Conservation (phyloP, 1,140 invertebrate species). For the Papilio aristodemus region DNA sequence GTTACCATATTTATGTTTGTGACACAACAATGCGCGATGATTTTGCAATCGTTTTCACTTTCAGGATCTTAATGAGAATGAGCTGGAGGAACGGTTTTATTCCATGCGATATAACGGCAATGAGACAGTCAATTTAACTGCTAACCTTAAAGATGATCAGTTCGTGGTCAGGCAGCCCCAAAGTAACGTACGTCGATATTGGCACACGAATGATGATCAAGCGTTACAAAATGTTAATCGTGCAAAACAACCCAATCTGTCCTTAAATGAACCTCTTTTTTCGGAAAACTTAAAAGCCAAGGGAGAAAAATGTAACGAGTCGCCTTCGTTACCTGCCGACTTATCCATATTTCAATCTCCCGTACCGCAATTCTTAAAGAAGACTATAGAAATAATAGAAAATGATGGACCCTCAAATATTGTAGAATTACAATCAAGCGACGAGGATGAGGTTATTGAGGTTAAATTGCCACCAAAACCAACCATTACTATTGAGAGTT, state of each 20-base stretch:
- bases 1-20: conserved; percentile 71
- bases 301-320: conserved; percentile 44
- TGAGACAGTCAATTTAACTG: conserved; percentile 52
- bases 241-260: conserved; percentile 42
- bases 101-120: conserved; percentile 74
- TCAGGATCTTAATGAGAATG: conserved; percentile 75
- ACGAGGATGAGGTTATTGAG: conserved; percentile 78
- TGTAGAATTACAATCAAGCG: conserved; percentile 63
- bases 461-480: conserved; percentile 69
- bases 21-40: conserved; percentile 63
- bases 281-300: conserved; percentile 45
- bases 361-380: conserved; percentile 57
- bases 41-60: conserved; percentile 60
- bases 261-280: conserved; percentile 37
- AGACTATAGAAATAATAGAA: conserved; percentile 65
- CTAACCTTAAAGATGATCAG: conserved; percentile 48
- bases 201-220: conserved; percentile 57
- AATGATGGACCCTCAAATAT: conserved; percentile 47
- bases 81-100: conserved; percentile 74
- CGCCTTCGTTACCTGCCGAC: conserved; percentile 39
- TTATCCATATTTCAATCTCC: conserved; percentile 63
- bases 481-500: conserved; percentile 76
- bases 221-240: conserved; percentile 56
- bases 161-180: conserved; percentile 52
- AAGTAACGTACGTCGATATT: conserved; percentile 65